Evolutionary conservation across 2,888 invertebrate species (phyloP), one percentile per base, ranked within the genome.

Genomic region (Drosophila mimetica): DNA sequence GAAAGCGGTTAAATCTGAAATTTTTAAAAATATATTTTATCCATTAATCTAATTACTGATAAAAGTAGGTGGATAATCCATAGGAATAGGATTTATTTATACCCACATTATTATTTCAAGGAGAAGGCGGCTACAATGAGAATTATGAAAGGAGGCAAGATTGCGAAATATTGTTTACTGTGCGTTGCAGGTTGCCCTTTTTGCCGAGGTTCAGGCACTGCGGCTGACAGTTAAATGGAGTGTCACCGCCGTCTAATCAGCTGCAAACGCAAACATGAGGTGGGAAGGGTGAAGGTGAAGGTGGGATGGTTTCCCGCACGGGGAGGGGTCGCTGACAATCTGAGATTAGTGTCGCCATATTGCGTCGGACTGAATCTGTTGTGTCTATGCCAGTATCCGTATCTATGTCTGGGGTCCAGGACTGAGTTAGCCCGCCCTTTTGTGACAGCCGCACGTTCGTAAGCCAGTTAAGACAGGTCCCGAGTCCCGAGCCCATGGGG

Each of bases 211-310:
- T 37, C 60, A 16, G n/a, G 46, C 32, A 37, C 77, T 86, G 86
- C 78, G 66, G 57, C 71, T 86, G 81, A 86, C 85, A 86, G 85
- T 63, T 81, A 86, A 86, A 81, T 81, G 74, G 65, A 86, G 85
- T 77, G 85, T 52, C 65, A 71, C 60, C 30, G 71, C 48, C 61
- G 41, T 65, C 78, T 77, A 86, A 84, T 77, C 86, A 71, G 69
- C 46, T 70, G 74, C 65, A 79, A 52, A 70, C 51, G 37, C 60
- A 54, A 25, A 34, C 53, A 25, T 11, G 20, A 30, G 25, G 37
- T 20, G 28, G 28, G 44, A 13, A 37, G 16, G 8, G n/a, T 32
- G 14, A n/a, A n/a, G 13, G n/a, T 42, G 30, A 28, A 22, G 37
- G 18, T 36, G 52, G 14, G 6, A 18, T 9, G 44, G 34, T 11